Conservation (phyloP, 2,797 vertebrate species). For the Balearica regulorum region DNA sequence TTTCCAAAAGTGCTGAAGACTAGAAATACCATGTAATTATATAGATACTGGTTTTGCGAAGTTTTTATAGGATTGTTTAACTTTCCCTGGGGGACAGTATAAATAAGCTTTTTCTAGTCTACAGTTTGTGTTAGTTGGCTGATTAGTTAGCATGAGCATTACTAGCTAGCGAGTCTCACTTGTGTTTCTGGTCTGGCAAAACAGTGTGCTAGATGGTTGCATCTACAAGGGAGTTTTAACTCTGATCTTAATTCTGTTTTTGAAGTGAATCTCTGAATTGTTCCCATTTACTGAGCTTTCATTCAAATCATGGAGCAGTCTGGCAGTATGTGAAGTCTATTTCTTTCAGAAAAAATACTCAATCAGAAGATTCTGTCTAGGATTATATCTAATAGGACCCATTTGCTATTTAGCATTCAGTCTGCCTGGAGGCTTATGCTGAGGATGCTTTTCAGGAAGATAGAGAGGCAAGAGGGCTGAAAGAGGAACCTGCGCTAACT, state of each 20-base stretch:
- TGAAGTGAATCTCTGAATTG: not conserved
- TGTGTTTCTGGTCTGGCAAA: not conserved
- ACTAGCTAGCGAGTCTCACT: not conserved
- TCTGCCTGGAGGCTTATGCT: not conserved
- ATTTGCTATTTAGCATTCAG: not conserved
- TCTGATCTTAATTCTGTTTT: not conserved
- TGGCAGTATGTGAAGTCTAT: not conserved
- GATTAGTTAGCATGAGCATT: not conserved
- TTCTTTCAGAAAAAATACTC: not conserved
- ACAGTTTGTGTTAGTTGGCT: not conserved
- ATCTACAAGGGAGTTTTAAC: not conserved
- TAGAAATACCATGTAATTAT: not conserved
- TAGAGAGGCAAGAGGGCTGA: not conserved
- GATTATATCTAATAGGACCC: not conserved
- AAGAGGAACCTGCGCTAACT: not conserved
- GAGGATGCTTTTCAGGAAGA: not conserved
- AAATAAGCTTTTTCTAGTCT: not conserved
- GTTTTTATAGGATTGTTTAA: not conserved
- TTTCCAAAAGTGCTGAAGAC: not conserved
- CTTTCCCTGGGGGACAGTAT: not conserved
- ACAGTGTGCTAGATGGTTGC: not conserved
- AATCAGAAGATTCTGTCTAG: not conserved
- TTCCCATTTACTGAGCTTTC: not conserved
- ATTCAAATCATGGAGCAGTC: not conserved
- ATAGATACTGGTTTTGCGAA: accelerated